Conservation (phyloP, 2,888 invertebrate genomes). For the Drosophila dives region DNA sequence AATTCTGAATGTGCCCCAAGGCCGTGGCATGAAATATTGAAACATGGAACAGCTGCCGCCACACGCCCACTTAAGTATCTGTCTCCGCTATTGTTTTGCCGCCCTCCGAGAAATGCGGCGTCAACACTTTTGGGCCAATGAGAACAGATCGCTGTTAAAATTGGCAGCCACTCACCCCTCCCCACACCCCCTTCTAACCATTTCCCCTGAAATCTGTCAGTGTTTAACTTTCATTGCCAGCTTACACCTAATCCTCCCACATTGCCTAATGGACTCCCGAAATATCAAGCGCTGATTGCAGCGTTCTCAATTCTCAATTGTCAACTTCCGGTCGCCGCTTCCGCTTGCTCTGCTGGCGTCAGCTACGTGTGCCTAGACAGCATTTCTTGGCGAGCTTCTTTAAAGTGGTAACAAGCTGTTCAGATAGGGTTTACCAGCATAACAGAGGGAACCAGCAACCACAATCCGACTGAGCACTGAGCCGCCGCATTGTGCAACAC, state of each 20-base stretch:
- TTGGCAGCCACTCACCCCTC: not conserved
- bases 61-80: conserved; percentile 15
- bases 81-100: conserved; percentile 19
- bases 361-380: conserved; percentile 28
- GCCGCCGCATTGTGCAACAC: conserved; percentile 68
- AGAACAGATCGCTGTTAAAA: conserved; percentile 11
- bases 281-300: conserved; percentile 54
- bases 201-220: not conserved
- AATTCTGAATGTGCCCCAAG: conserved; percentile 32
- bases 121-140: conserved; percentile 66
- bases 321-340: conserved; percentile 61
- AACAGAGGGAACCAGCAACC: conserved; percentile 39
- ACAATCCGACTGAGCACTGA: conserved; percentile 41
- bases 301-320: conserved; percentile 37
- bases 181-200: not conserved
- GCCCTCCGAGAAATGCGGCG: conserved; percentile 36
- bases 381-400: conserved; percentile 19
- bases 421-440: conserved; percentile 16
- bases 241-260: conserved; percentile 6
- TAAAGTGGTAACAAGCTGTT: conserved; percentile 35
- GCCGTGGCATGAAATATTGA: conserved; percentile 48
- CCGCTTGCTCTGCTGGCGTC: conserved; percentile 15
- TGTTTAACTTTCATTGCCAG: conserved; percentile 29
- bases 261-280: conserved; percentile 3
- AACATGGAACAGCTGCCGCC: conserved; percentile 47